Percentiles rank a stretch among this genome's conserved stretches.
phyloP scores from a whole-genome alignment of 2,888 invertebrate species.

The Apamea epomidion region DNA sequence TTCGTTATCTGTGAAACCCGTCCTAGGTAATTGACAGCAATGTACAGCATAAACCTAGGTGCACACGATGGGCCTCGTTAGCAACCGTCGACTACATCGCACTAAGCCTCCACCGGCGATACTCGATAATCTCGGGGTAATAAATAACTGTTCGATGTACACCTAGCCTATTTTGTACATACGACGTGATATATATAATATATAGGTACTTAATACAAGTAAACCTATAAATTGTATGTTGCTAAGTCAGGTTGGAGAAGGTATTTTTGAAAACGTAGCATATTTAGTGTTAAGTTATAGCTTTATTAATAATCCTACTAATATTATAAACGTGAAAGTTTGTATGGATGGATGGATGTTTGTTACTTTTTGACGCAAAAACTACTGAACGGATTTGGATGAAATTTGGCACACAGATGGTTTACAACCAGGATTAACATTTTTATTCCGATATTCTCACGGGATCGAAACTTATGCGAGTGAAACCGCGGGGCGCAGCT shows the following conservation, averaged over 20 bases:
- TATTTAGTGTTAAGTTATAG: not conserved
- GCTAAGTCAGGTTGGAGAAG: not conserved
- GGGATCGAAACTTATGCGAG: too few relatives aligned
- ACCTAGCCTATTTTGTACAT: conserved; percentile 33
- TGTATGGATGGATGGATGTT: too few relatives aligned
- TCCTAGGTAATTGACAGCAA: conserved; percentile 50
- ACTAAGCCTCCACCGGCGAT: conserved; percentile 46
- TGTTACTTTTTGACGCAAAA: too few relatives aligned
- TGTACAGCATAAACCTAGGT: conserved; percentile 31
- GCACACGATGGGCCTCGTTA: conserved; percentile 59
- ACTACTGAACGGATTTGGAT: too few relatives aligned
- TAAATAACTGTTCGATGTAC: conserved; percentile 53
- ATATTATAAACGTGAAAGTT: too few relatives aligned
- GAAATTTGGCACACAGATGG: too few relatives aligned
- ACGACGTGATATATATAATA: conserved; percentile 43
- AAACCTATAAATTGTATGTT: conserved; percentile 28
- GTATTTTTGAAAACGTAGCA: conserved; percentile 21
- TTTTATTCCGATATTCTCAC: too few relatives aligned
- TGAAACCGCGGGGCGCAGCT: too few relatives aligned
- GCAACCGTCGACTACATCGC: conserved; percentile 32
- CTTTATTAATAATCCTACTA: not conserved
- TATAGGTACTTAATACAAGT: conserved; percentile 27
- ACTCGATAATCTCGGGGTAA: conserved; percentile 53
- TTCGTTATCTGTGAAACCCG: conserved; percentile 10
- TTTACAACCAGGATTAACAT: too few relatives aligned